These are phyloP conservation scores for Troides oblongomaculatus DNA, from an alignment of 2,888 invertebrate genomes.

Conservation along the genomic window DNA sequence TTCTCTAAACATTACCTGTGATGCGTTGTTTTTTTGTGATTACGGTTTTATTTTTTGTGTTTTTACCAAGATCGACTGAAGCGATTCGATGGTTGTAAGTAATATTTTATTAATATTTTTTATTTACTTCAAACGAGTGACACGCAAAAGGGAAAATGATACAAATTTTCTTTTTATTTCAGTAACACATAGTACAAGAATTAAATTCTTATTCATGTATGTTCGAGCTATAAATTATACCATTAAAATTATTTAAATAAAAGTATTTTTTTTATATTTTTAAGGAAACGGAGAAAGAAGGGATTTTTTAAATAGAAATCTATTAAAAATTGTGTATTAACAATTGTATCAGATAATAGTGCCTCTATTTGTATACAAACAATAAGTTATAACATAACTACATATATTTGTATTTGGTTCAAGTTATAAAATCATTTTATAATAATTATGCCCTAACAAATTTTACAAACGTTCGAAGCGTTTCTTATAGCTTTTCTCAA, in stretches of 20 bases:
- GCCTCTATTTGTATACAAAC: no score
- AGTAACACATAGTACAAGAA: no score
- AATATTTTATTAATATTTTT: conserved; percentile 31
- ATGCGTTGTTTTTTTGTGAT: conserved; percentile 71
- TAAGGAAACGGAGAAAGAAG: no score
- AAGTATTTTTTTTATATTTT: no score
- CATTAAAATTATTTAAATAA: no score
- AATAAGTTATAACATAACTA: no score
- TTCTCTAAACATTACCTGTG: conserved; percentile 46
- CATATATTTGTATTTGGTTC: no score
- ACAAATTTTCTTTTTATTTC: background rate
- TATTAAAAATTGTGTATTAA: no score
- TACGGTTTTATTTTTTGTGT: conserved; percentile 73
- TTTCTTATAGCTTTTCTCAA: conserved; percentile 10
- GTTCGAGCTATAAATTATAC: no score
- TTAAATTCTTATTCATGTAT: no score
- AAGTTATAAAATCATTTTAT: conserved; percentile 8
- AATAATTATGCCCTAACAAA: conserved; percentile 8
- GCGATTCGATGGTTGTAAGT: conserved; percentile 78
- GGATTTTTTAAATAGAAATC: no score
- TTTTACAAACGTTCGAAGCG: conserved; percentile 11
- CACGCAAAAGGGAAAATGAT: background rate
- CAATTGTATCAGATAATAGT: no score
- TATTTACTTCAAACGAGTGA: background rate
- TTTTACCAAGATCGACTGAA: conserved; percentile 65